Conservation (phyloP, 2,888 invertebrate species). For the Ormia ochracea region DNA sequence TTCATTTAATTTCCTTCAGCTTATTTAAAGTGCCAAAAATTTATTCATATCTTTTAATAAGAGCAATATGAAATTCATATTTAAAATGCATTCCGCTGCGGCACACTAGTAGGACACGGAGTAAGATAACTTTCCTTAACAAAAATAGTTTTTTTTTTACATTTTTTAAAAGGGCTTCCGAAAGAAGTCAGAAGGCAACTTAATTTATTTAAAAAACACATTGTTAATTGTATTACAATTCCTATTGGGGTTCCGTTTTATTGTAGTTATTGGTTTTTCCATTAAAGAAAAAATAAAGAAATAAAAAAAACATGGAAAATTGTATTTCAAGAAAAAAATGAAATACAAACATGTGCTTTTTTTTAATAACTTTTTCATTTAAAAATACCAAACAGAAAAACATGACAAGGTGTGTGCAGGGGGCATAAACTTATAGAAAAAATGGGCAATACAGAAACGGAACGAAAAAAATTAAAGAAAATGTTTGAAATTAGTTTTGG, state of each 20-base stretch:
- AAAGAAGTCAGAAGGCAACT: too few species aligned
- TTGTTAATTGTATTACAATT: too few species aligned
- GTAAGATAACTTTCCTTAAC: too few species aligned
- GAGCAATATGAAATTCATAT: slow-evolving; percentile 7
- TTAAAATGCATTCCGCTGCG: background rate
- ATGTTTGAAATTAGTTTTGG: slow-evolving; percentile 8
- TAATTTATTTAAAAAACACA: too few species aligned
- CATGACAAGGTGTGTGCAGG: background rate
- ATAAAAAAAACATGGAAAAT: slow-evolving; percentile 4
- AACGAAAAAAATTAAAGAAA: slow-evolving; percentile 12
- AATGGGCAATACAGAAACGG: slow-evolving; percentile 12
- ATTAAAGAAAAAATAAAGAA: background rate
- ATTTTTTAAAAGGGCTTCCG: too few species aligned
- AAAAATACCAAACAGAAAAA: slow-evolving; percentile 5
- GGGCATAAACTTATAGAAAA: slow-evolving; percentile 5
- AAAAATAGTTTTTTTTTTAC: too few species aligned
- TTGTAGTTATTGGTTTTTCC: background rate
- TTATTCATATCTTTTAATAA: background rate
- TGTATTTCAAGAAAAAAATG: slow-evolving; percentile 46
- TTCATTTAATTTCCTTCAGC: slow-evolving; percentile 49
- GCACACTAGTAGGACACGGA: background rate
- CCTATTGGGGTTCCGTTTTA: background rate
- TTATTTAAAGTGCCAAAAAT: background rate
- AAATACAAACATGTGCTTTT: slow-evolving; percentile 56
- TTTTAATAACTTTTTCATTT: slow-evolving; percentile 40